Percentiles rank a stretch among this genome's conserved stretches.
Conservation (phyloP, 2,797 vertebrate genomes). For the Acanthurus leucopareius region DNA sequence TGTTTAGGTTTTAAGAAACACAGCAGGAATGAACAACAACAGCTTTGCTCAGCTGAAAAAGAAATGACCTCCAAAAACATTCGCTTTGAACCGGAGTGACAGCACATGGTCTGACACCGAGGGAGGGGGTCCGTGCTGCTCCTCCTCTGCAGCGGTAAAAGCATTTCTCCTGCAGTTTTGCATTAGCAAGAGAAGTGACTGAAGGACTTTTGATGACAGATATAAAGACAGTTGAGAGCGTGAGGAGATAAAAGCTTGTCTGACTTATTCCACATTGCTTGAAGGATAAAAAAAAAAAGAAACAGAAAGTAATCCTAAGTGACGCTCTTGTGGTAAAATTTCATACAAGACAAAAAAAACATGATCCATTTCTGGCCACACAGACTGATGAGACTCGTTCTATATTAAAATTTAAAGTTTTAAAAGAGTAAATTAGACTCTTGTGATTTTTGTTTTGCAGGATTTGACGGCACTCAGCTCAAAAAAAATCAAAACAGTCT, state of each 20-base stretch:
- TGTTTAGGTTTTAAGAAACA: not conserved
- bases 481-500: constrained; percentile 44
- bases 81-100: constrained; percentile 7
- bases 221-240: constrained; percentile 16
- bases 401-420: not conserved
- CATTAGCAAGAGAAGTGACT: constrained; percentile 21
- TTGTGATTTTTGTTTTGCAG: not conserved
- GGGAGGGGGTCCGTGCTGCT: not conserved
- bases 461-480: constrained; percentile 14
- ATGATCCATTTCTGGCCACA: not conserved
- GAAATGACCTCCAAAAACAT: not conserved
- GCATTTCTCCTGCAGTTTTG: constrained; percentile 33
- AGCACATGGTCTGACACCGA: not conserved
- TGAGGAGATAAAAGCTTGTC: constrained; percentile 38
- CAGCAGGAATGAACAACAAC: too few relatives aligned
- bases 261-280: constrained; percentile 20
- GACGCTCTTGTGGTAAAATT: not conserved
- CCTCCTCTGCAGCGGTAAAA: constrained; percentile 7
- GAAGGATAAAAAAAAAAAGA: constrained; percentile 1
- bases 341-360: not conserved
- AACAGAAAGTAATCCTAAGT: constrained; percentile 21
- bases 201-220: constrained; percentile 38
- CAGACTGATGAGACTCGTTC: constrained; percentile 2
- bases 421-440: constrained; percentile 10
- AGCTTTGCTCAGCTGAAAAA: not conserved